Conservation (phyloP, 2,113 vertebrate species). For the Bagarius yarrelli region DNA sequence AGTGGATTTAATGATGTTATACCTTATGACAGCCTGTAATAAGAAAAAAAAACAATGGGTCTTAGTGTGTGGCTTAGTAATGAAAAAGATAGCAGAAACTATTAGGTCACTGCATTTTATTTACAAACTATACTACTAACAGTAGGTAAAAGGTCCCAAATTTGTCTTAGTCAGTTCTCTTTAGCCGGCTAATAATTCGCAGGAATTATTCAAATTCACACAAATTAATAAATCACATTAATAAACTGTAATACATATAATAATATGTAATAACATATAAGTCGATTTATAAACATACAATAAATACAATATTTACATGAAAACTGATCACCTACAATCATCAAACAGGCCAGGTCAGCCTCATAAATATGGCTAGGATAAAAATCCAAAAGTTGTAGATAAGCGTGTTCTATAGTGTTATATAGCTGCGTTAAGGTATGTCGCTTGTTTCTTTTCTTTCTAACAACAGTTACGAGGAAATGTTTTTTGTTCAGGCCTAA, state of each 20-base stretch:
- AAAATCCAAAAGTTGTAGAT: background rate
- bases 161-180: background rate
- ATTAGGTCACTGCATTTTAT: background rate
- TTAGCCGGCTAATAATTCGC: background rate
- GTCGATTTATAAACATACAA: background rate
- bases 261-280: too few relatives aligned
- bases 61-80: background rate
- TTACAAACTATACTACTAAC: background rate
- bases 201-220: too few relatives aligned
- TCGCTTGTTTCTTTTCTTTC: background rate
- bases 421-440: background rate
- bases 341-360: background rate
- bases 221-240: too few relatives aligned
- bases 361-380: background rate
- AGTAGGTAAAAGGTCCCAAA: background rate
- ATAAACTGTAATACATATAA: too few relatives aligned
- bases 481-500: background rate
- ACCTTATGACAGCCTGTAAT: constrained; percentile 29
- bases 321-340: background rate
- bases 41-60: constrained; percentile 6
- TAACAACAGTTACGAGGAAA: background rate
- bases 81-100: background rate
- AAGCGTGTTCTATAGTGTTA: background rate
- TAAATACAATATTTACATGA: background rate
- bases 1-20: background rate